These are phyloP conservation scores for Pammene aurita DNA, from an alignment of 2,888 invertebrate species.

Conservation along the genomic window DNA sequence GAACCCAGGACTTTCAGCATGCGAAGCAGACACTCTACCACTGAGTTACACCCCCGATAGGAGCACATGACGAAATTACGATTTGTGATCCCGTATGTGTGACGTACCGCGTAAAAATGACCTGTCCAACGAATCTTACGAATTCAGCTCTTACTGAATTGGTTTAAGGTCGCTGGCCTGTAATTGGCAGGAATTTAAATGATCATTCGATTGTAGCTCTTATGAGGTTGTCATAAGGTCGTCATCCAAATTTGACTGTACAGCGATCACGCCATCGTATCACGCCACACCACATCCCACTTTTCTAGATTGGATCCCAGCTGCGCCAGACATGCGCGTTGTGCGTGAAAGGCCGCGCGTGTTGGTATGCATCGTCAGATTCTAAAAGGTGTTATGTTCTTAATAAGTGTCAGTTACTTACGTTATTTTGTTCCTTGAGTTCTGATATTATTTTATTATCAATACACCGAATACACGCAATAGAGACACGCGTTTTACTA, in stretches of 20 bases:
- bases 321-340: slow-evolving; percentile 37
- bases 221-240: neutral
- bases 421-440: neutral
- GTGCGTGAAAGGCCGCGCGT: slow-evolving; percentile 41
- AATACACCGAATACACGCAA: slow-evolving; percentile 29
- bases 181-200: neutral
- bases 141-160: slow-evolving; percentile 4
- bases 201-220: slow-evolving; percentile 10
- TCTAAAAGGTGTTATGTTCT: slow-evolving; percentile 5
- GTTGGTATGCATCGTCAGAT: slow-evolving; percentile 7
- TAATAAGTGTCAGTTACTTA: neutral
- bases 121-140: neutral
- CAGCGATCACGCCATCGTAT: slow-evolving; percentile 43
- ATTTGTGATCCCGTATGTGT: neutral
- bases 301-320: slow-evolving; percentile 39
- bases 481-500: slow-evolving; percentile 16
- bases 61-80: slow-evolving; percentile 38
- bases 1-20: slow-evolving; percentile 82
- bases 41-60: slow-evolving; percentile 76
- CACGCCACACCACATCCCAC: slow-evolving; percentile 42
- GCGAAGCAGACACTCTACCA: slow-evolving; percentile 81
- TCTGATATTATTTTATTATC: slow-evolving; percentile 3
- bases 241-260: neutral
- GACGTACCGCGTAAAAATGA: slow-evolving; percentile 20
- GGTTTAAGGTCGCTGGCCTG: neutral